Conservation (phyloP, 2,113 vertebrate species). For the Xenotilapia leptura region DNA sequence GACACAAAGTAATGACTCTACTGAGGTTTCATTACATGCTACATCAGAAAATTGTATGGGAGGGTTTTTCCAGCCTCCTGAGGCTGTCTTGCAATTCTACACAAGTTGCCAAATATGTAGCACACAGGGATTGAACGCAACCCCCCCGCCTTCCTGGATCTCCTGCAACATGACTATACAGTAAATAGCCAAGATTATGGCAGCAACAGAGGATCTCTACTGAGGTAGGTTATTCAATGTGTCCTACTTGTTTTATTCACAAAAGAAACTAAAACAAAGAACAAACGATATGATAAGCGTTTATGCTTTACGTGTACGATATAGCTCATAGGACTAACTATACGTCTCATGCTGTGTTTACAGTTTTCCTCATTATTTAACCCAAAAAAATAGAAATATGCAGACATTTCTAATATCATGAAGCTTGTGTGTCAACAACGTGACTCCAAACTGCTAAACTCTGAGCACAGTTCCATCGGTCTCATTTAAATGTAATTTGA, state of each 20-base stretch:
- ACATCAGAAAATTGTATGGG: not conserved
- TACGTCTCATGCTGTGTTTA: not conserved
- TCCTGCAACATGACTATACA: not conserved
- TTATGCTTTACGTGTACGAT: not conserved
- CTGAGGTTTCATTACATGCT: not conserved
- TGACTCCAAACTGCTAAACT: not conserved
- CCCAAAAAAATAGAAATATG: not conserved
- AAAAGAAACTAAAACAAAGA: not conserved
- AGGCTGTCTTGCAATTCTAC: not conserved
- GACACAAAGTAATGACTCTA: not conserved
- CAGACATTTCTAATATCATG: not conserved
- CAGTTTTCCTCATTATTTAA: not conserved
- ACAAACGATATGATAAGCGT: not conserved
- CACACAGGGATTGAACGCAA: not conserved
- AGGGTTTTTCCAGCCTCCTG: not conserved
- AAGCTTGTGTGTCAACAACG: not conserved
- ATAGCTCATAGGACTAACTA: not conserved
- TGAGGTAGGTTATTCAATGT: not conserved
- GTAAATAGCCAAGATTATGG: not conserved
- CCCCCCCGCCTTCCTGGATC: not conserved
- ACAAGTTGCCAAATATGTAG: not conserved
- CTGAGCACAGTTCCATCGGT: not conserved
- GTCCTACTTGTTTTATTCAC: not conserved
- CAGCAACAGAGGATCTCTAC: not conserved
- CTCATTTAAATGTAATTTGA: not conserved